Conservation (phyloP, 2,888 invertebrate genomes). For the Tinea pellionella region DNA sequence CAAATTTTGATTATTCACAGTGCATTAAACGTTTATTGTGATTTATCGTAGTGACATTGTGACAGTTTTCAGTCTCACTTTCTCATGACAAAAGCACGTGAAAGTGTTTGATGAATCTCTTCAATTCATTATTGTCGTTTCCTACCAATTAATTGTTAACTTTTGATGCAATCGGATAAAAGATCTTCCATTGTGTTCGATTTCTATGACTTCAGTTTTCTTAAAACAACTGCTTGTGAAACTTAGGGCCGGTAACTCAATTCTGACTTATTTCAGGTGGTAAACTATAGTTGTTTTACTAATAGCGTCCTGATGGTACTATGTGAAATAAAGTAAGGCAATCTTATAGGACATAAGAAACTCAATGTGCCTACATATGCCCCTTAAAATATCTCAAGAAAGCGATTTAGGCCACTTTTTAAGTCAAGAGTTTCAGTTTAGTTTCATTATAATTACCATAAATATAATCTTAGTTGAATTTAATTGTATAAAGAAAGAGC, state of each 20-base stretch:
- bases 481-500: no score
- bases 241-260: neutral
- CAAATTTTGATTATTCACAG: slow-evolving; percentile 12
- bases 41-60: slow-evolving; percentile 18
- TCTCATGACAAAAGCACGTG: slow-evolving; percentile 17
- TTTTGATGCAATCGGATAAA: slow-evolving; percentile 19
- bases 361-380: no score
- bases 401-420: no score
- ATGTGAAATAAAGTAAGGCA: no score
- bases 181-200: neutral
- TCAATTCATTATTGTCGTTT: slow-evolving; percentile 18
- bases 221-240: neutral
- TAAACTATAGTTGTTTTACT: no score
- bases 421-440: no score
- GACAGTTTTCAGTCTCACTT: slow-evolving; percentile 21
- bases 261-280: no score
- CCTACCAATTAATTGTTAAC: slow-evolving; percentile 23
- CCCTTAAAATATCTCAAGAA: no score
- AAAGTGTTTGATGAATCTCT: slow-evolving; percentile 21
- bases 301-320: no score
- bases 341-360: no score
- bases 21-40: slow-evolving; percentile 14
- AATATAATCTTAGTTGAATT: no score
- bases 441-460: no score
- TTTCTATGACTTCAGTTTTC: neutral